Conservation (phyloP, 2,888 invertebrate genomes). For the Dryococelus australis region DNA sequence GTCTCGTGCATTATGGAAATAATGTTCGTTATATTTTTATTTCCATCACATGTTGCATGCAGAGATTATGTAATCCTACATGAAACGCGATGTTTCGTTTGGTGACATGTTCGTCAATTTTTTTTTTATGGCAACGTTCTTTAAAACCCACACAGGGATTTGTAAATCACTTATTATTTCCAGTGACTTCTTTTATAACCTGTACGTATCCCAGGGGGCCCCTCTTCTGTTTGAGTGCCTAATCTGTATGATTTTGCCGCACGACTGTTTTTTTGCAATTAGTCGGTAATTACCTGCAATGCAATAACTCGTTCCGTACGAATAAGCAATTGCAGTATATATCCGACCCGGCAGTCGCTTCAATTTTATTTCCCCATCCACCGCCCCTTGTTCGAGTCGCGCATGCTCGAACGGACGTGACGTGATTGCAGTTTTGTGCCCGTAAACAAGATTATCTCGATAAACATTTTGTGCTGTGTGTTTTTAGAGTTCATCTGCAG, state of each 20-base stretch:
- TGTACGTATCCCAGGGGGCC: background rate
- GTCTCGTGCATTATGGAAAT: no score
- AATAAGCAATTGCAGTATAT: conserved; percentile 5
- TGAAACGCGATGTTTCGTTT: no score
- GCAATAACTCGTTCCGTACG: background rate
- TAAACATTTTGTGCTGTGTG: background rate
- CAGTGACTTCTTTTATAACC: background rate
- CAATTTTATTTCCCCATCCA: background rate
- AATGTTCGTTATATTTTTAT: no score
- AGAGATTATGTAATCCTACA: no score
- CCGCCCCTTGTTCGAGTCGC: background rate
- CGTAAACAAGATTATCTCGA: conserved; percentile 1
- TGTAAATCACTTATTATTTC: background rate
- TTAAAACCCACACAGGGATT: no score
- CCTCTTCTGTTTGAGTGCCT: background rate
- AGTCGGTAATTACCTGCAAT: background rate
- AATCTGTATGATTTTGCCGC: background rate
- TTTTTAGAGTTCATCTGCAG: background rate
- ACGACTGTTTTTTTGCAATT: conserved; percentile 8
- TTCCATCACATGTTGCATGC: no score
- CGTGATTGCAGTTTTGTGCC: conserved; percentile 9
- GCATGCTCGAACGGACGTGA: background rate
- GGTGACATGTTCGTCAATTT: no score
- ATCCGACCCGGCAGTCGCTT: background rate
- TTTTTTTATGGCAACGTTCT: no score